These are phyloP conservation scores for Xylophagus ater DNA, from an alignment of 2,888 invertebrate genomes.

Conservation along the genomic window DNA sequence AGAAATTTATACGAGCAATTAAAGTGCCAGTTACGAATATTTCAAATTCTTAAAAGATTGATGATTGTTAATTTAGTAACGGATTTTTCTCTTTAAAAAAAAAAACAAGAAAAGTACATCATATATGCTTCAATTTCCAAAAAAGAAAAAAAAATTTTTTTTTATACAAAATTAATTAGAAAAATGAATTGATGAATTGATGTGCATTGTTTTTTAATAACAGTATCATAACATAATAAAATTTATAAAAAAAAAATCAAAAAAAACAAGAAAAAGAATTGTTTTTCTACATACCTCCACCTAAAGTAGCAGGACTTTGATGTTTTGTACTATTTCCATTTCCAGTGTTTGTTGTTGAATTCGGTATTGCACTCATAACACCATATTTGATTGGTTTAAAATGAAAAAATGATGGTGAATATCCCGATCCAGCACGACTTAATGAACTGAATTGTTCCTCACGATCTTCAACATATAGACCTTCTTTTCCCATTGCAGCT, in stretches of 20 bases:
- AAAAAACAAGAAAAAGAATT: neutral
- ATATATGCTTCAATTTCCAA: constrained; percentile 1
- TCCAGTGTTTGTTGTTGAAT: constrained; percentile 34
- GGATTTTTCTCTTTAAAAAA: neutral
- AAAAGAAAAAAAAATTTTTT: neutral
- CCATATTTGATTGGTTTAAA: constrained; percentile 80
- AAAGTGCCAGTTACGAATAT: too few relatives aligned
- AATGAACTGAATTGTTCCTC: constrained; percentile 74
- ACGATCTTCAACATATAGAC: constrained; percentile 67
- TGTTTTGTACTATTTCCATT: constrained; percentile 43
- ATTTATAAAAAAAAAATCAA: constrained; percentile 8
- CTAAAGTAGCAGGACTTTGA: constrained; percentile 36
- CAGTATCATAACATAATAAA: neutral
- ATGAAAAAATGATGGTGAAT: constrained; percentile 86
- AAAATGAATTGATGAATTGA: neutral
- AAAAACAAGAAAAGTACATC: neutral
- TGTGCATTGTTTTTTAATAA: neutral
- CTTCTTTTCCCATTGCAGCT: constrained; percentile 85
- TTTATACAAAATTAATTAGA: neutral
- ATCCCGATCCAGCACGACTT: constrained; percentile 66
- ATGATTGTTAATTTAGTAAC: too few relatives aligned
- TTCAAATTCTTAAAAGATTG: too few relatives aligned
- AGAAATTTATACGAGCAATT: too few relatives aligned
- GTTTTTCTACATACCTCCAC: constrained; percentile 23
- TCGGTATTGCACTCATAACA: constrained; percentile 47